Conservation (phyloP, 2,797 vertebrate species). For the Sebastes cheni region DNA sequence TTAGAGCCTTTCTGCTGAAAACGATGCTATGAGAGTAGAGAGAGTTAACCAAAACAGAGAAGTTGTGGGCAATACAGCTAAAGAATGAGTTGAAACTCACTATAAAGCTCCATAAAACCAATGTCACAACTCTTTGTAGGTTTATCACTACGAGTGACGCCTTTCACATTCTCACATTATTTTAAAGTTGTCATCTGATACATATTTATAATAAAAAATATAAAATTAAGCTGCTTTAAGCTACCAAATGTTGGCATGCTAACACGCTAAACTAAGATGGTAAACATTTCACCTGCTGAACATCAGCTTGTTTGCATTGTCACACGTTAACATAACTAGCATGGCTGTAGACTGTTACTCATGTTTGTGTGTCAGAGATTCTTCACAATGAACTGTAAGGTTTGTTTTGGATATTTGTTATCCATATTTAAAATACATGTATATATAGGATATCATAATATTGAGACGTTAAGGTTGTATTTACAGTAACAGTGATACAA, state of each 20-base stretch:
- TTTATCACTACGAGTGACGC: background rate
- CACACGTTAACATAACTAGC: background rate
- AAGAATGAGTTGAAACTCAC: background rate
- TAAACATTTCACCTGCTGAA: background rate
- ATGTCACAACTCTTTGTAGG: background rate
- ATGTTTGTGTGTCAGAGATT: background rate
- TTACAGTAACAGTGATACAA: background rate
- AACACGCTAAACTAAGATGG: background rate
- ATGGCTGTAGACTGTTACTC: background rate
- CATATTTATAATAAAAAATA: background rate
- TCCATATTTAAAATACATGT: background rate
- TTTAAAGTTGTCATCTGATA: background rate
- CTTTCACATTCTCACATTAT: background rate
- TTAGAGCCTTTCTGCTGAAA: background rate
- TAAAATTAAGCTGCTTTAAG: background rate
- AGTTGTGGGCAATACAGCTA: background rate
- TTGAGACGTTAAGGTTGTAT: background rate
- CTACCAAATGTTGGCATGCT: background rate
- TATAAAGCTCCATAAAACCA: background rate
- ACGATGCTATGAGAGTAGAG: background rate
- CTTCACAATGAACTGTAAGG: background rate
- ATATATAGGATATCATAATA: background rate
- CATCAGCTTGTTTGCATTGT: background rate
- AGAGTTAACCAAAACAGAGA: background rate
- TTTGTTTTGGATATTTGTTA: background rate